phyloP scores from a whole-genome alignment of 2,797 vertebrate genomes.

The Sebastes paucispinis region DNA sequence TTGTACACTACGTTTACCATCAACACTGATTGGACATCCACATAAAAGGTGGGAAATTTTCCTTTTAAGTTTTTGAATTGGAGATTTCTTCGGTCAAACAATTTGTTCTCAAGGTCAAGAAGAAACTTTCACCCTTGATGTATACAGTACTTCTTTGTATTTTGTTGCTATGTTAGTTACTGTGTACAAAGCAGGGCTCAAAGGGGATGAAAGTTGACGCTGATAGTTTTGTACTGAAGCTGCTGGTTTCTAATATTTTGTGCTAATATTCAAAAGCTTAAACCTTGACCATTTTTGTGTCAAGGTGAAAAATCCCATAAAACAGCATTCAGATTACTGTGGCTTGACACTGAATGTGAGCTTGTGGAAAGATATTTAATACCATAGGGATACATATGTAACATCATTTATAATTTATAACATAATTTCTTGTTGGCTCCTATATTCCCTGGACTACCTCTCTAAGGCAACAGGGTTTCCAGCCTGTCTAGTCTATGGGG shows the following conservation, averaged over 20 bases:
- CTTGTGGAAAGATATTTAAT: not conserved
- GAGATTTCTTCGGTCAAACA: not conserved
- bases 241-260: not conserved
- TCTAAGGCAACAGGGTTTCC: not conserved
- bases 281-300: not conserved
- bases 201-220: not conserved
- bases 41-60: not conserved
- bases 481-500: not conserved
- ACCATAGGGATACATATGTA: not conserved
- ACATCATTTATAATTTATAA: not conserved
- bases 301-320: not conserved
- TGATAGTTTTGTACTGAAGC: not conserved
- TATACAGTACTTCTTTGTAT: not conserved
- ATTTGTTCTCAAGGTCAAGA: not conserved
- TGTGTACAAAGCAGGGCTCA: not conserved
- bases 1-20: too few species aligned
- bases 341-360: not conserved
- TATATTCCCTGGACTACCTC: not conserved
- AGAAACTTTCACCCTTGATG: not conserved
- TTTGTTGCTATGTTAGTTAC: not conserved
- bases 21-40: not conserved
- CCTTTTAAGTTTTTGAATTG: not conserved
- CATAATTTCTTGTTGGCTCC: not conserved
- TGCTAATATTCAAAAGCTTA: not conserved
- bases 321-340: not conserved